These are phyloP conservation scores for Glyptemys insculpta DNA, from an alignment of 2,797 vertebrate genomes.

Conservation along the genomic window DNA sequence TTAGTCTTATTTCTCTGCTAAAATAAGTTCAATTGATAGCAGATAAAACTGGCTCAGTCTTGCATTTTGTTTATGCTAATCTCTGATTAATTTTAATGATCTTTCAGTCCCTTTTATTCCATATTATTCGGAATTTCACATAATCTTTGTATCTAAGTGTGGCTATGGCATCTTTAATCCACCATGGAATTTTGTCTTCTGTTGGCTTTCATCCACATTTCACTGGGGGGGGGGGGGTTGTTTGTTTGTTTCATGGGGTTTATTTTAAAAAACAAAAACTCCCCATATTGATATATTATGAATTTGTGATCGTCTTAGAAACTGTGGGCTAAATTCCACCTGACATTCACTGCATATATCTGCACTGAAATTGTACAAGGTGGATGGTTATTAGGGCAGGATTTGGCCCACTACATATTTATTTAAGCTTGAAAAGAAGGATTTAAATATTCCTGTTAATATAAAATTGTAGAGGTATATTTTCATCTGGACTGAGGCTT, in stretches of 20 bases:
- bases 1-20: conserved; percentile 61
- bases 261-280: neutral
- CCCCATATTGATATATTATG: accelerated
- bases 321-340: neutral
- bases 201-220: neutral
- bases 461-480: neutral
- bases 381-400: neutral
- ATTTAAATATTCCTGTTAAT: neutral
- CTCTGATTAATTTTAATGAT: conserved; percentile 72
- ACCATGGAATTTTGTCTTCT: neutral
- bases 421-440: neutral
- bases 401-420: neutral
- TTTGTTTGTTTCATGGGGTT: accelerated
- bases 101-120: conserved; percentile 70
- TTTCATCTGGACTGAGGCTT: neutral
- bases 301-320: accelerated
- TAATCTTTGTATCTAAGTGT: conserved; percentile 61
- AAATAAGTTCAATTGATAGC: conserved; percentile 68
- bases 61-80: conserved; percentile 66
- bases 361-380: no score
- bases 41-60: conserved; percentile 70
- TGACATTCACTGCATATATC: neutral
- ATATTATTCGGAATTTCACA: conserved; percentile 53
- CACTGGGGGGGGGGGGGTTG: neutral
- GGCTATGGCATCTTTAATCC: conserved; percentile 42